Percentiles rank a stretch among this genome's conserved stretches.
Evolutionary conservation across 2,888 invertebrate species (phyloP).

Genomic region (Monopis laevigella): DNA sequence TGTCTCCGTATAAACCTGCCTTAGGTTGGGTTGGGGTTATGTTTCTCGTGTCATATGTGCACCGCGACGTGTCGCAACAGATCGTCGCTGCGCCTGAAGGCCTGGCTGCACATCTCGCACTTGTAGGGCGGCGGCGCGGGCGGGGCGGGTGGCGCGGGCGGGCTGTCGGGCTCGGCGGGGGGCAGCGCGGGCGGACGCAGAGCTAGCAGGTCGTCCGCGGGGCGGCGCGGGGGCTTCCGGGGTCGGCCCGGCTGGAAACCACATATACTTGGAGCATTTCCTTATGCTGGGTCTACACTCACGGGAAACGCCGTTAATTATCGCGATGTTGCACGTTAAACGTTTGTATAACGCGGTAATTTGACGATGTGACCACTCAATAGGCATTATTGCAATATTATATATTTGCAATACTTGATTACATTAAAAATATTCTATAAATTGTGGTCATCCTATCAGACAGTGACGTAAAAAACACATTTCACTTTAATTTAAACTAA

Average conservation of each 20-base stretch:
- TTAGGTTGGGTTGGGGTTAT: not conserved
- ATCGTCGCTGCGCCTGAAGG: slow-evolving; percentile 78
- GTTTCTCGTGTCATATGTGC: slow-evolving; percentile 76
- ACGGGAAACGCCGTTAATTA: no score
- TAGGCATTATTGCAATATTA: no score
- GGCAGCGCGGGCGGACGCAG: slow-evolving; percentile 28
- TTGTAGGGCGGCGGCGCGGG: slow-evolving; percentile 47
- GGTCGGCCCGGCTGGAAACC: slow-evolving; percentile 26
- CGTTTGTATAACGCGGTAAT: no score
- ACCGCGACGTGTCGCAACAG: slow-evolving; percentile 79
- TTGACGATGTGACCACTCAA: no score
- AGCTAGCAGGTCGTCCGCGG: slow-evolving; percentile 49
- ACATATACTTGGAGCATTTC: no score
- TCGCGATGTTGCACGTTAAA: no score
- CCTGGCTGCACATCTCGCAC: slow-evolving; percentile 85
- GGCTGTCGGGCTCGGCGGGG: slow-evolving; percentile 13
- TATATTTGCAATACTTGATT: no score
- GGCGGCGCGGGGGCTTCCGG: slow-evolving; percentile 44
- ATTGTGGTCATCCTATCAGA: no score
- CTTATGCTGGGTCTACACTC: no score
- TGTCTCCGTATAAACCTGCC: not conserved
- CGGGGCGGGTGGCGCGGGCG: slow-evolving; percentile 15
- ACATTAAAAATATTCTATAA: no score
- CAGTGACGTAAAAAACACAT: no score
- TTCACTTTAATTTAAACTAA: no score